Evolutionary conservation across 2,113 vertebrate genomes (phyloP), one percentile per base, ranked within the genome.

Genomic region (Petromus typicus): DNA sequence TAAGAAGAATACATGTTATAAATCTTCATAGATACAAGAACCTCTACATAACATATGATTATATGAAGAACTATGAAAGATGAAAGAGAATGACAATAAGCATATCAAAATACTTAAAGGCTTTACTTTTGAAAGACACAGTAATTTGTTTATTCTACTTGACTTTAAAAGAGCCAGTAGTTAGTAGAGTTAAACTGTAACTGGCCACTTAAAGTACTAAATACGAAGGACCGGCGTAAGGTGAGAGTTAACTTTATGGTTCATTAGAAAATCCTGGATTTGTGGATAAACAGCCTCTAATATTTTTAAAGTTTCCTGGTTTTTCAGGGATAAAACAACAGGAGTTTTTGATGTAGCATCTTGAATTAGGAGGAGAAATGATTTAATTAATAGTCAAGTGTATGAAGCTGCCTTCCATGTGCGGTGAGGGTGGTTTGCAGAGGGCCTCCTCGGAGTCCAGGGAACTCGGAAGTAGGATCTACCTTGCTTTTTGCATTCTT

Each of bases 211-310:
- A 73, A 17, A 86, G 20, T 78, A 43, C 83, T 83, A 80, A 80
- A 56, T 79, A 37, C 83, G 51, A 90, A 57, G 37, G 73, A 79
- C 37, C 66, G 25, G 84, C 34, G 45, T 9, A 82, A 71, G 17
- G 82, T 37, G 89, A 93, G 79, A 43, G 89, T 9, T 89, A 89
- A 92, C 71, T 51, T 89, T 64, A 71, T 59, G 71, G 8, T 89
- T 84, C 54, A 37, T 61, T 92, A 80, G 45, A 89, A 93, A 80
- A 48, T 63, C 54, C 12, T 64, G 67, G 69, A 89, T 37, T 78
- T 61, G 51, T 54, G 76, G 40, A 79, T 64, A 13, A 89, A 56
- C 27, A 78, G 23, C 63, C 23, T 94, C 61, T 79, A 71, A 85
- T 45, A 89, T 63, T 79, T 25, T 57, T 30, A 1, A 89, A 54